phyloP scores from a whole-genome alignment of 2,888 invertebrate genomes.

The Dilophus febrilis region DNA sequence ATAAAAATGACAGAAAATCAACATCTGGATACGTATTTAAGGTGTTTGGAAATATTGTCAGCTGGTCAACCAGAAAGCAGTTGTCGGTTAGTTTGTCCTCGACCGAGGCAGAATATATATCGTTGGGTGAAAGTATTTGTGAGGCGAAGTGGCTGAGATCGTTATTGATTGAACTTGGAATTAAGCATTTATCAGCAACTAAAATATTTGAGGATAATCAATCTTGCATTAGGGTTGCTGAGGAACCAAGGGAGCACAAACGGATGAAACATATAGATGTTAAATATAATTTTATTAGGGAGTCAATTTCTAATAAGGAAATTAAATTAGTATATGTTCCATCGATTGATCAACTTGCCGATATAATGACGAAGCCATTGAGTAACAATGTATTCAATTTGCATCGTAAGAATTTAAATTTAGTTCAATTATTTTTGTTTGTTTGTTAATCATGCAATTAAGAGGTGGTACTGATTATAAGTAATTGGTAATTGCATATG shows the following conservation, averaged over 20 bases:
- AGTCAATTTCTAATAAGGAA: not conserved
- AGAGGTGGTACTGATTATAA: too few relatives aligned
- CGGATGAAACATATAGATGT: not conserved
- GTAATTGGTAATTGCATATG: too few relatives aligned
- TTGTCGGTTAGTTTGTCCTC: constrained; percentile 10
- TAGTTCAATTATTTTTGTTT: too few relatives aligned
- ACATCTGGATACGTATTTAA: constrained; percentile 4
- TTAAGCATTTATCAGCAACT: not conserved
- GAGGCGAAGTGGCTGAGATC: constrained; percentile 13
- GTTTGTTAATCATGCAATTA: too few relatives aligned
- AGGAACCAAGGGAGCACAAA: too few relatives aligned
- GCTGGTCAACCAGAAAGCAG: constrained; percentile 8
- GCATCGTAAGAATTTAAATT: not conserved
- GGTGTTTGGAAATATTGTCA: constrained; percentile 3
- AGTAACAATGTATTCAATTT: not conserved
- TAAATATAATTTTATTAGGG: not conserved
- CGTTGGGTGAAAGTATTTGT: constrained; percentile 13
- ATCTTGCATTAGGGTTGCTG: not conserved
- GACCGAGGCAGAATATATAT: constrained; percentile 8
- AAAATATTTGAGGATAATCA: not conserved
- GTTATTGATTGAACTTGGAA: not conserved
- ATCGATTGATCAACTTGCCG: not conserved
- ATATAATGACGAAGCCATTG: not conserved
- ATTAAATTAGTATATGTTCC: not conserved
- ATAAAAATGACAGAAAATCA: constrained; percentile 4